A percentile compares a stretch with the other conserved stretches of the same genome.
Evolutionary conservation across 2,797 vertebrate genomes (phyloP).

Genomic region (Parauchenoglanis punctatus): DNA sequence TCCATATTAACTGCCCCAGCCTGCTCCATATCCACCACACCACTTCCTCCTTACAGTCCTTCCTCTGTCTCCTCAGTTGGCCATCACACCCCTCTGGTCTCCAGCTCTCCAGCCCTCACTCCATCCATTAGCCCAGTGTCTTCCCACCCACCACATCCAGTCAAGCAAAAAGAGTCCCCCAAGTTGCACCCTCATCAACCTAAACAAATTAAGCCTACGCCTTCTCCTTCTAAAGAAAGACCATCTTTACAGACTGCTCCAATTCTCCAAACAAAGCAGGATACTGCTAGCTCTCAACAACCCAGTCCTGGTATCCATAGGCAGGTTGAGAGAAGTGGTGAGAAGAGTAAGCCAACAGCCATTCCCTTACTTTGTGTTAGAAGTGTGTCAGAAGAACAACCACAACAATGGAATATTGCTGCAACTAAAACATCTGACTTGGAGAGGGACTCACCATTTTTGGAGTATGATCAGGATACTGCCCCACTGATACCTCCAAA

Average conservation of each 20-base stretch:
- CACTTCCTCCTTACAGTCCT: constrained; percentile 69
- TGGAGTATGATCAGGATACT: constrained; percentile 76
- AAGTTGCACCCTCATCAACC: constrained; percentile 62
- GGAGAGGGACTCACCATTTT: constrained; percentile 76
- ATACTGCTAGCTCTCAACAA: constrained; percentile 20
- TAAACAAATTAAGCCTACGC: constrained; percentile 66
- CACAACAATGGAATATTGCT: constrained; percentile 59
- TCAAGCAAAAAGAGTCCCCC: constrained; percentile 65
- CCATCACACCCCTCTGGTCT: constrained; percentile 70
- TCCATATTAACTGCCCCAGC: constrained; percentile 62
- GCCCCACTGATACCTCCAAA: constrained; percentile 76
- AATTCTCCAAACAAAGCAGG: constrained; percentile 15
- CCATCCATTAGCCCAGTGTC: constrained; percentile 68
- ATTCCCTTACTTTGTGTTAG: constrained; percentile 66
- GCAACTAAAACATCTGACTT: constrained; percentile 71
- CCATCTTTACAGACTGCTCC: constrained; percentile 39
- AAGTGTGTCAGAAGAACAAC: constrained; percentile 69
- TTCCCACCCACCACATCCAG: constrained; percentile 63
- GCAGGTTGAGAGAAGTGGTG: constrained; percentile 56
- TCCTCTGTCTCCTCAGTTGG: constrained; percentile 69
- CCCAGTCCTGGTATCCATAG: constrained; percentile 59
- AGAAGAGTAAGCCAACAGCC: constrained; percentile 60
- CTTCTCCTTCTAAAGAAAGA: constrained; percentile 66
- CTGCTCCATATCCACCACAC: constrained; percentile 69
- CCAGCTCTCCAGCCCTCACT: constrained; percentile 68